Evolutionary conservation across 2,113 vertebrate genomes (phyloP), one percentile per base, ranked within the genome.

Genomic region (Malurus cyaneus): DNA sequence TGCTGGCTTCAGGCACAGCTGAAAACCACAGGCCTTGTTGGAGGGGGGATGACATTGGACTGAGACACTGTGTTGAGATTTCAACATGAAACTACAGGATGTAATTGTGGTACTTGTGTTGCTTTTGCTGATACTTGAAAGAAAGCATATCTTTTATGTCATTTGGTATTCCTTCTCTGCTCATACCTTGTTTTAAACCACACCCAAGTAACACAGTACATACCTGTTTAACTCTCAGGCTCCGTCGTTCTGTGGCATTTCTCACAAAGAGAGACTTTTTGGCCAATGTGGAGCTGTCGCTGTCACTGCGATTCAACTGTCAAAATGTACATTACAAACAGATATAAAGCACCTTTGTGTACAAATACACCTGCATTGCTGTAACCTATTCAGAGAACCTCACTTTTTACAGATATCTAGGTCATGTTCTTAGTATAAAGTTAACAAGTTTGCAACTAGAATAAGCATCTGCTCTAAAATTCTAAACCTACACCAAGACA

Each of bases 261-360:
- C 98, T 97, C 86, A 98, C 97, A 78, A 98, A 98, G 31, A 98
- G 97, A n/a, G 98, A 98, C 59, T 97, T 98, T 92, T 97, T 98
- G 91, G 98, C 98, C 54, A 98, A 90, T 0, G 98, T 98, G 26
- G 98, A 98, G 86, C 98, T 98, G 98, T 98, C 98, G 1, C 98
- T 98, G 97, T 98, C 98, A 32, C 98, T 98, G 62, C 98, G 97
- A 92, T 98, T 98, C 97, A 98, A 34, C 98, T 98, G 97, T 42
- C 25, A 91, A 94, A 77, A 95, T 2, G 61, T 23, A 80, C 23
- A 87, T 2, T 57, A 70, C 34, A 83, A 41, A 93, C 25, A 83
- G 19, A 72, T 18, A 42, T 67, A 76, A 85, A 80, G 31, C 62
- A 80, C 26, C 23, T 82, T 47, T n/a, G 13, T 7, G 26, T 11